Evolutionary conservation across 1,140 invertebrate genomes (phyloP).

Genomic region (Hyposmocoma kahamanoa): DNA sequence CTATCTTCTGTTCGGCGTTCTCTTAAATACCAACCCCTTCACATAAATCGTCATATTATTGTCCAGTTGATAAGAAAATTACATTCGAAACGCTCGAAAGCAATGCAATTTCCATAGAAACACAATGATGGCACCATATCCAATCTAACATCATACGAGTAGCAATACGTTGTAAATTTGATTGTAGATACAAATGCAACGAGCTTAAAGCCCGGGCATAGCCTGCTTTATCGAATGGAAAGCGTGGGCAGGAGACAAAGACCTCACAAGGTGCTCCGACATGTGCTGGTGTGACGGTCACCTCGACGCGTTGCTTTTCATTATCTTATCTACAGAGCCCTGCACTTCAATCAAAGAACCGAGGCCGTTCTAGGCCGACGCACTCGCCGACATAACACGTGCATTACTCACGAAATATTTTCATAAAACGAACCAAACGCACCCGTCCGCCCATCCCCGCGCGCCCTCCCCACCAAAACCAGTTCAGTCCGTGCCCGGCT

Average conservation of each 20-base stretch:
- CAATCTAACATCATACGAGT: slow-evolving; percentile 35
- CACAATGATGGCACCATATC: slow-evolving; percentile 19
- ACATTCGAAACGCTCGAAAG: not conserved
- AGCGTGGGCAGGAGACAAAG: slow-evolving; percentile 41
- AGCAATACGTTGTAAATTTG: slow-evolving; percentile 50
- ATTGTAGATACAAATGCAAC: slow-evolving; percentile 46
- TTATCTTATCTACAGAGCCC: slow-evolving; percentile 13
- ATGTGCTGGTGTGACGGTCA: not conserved
- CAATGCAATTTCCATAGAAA: slow-evolving; percentile 1
- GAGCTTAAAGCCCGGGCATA: slow-evolving; percentile 23
- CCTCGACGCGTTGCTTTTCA: slow-evolving; percentile 7
- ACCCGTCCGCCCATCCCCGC: slow-evolving; percentile 40
- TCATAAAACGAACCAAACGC: slow-evolving; percentile 70
- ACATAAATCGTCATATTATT: not conserved
- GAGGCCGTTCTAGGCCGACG: slow-evolving; percentile 62
- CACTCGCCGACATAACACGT: slow-evolving; percentile 66
- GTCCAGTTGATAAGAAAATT: not conserved
- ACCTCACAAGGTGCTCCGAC: slow-evolving; percentile 21
- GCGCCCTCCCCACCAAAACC: slow-evolving; percentile 49
- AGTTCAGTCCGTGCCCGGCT: slow-evolving; percentile 68
- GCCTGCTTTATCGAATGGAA: slow-evolving; percentile 27
- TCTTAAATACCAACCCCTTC: too few species aligned
- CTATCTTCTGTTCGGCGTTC: too few species aligned
- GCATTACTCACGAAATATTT: slow-evolving; percentile 74
- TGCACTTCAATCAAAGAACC: slow-evolving; percentile 59